Conservation (phyloP, 2,797 vertebrate species). For the Pristis pectinata region DNA sequence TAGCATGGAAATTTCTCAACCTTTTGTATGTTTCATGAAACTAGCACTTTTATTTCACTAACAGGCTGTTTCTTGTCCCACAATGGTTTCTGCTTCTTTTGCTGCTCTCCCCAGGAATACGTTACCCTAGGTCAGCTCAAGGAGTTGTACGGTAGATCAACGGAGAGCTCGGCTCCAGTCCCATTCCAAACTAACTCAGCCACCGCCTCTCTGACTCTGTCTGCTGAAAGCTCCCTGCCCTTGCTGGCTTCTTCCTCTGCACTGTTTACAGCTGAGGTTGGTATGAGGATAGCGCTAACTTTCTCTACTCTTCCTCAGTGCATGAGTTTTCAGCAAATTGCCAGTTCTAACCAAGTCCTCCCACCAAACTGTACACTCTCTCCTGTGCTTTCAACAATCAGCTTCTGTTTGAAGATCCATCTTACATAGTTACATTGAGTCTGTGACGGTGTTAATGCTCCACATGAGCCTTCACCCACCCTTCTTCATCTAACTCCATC, state of each 20-base stretch:
- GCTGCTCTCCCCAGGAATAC: slow-evolving; percentile 62
- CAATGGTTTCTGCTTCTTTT: slow-evolving; percentile 40
- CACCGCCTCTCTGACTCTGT: slow-evolving; percentile 49
- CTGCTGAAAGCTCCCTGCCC: slow-evolving; percentile 48
- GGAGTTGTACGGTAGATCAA: slow-evolving; percentile 68
- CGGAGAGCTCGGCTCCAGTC: slow-evolving; percentile 59
- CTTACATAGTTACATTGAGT: background rate
- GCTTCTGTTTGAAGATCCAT: background rate
- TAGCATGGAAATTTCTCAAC: background rate
- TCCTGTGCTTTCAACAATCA: background rate
- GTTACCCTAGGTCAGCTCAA: slow-evolving; percentile 77
- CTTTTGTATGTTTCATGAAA: slow-evolving; percentile 3
- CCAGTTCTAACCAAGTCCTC: background rate
- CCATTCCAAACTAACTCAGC: slow-evolving; percentile 55
- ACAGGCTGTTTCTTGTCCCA: background rate
- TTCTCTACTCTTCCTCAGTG: slow-evolving; percentile 16
- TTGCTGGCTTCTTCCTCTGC: slow-evolving; percentile 57
- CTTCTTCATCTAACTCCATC: background rate
- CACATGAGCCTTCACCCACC: background rate
- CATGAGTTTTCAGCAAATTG: slow-evolving; percentile 38
- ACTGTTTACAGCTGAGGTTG: slow-evolving; percentile 72
- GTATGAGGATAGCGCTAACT: slow-evolving; percentile 47
- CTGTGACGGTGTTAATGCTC: background rate
- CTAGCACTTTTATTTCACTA: background rate
- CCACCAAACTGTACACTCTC: background rate